Base-by-base conservation (phyloP, 2,797 vertebrate species). In the Crenichthys baileyi region DNA sequence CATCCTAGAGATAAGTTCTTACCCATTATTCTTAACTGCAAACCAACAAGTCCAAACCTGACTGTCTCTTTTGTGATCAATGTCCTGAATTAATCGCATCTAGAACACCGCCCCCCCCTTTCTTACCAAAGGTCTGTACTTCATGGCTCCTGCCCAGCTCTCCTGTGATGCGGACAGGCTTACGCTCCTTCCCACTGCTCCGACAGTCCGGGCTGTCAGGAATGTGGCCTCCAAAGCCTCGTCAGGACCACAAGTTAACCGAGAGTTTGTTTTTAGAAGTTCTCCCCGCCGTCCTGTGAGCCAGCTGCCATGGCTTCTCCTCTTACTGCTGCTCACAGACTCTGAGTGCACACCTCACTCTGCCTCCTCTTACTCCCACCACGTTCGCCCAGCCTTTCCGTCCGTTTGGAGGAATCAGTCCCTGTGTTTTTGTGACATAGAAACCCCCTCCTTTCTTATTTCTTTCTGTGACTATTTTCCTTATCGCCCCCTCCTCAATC, bases 61-160 rank as follows among this genome's bases (percentile, higher is more conserved):
- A 51, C 55, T 39, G 1, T 24, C 50, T 50, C 56, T n/a, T 20
- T 9, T 24, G 24, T 12, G 18, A 22, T 46, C 20, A 44, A 26
- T 22, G n/a, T 24, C 41, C 26, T 48, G 1, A 48, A 20, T 31
- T 29, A 39, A 26, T 11, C 48, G 8, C 1, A 6, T 31, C 61
- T 78, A 20, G 4, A 46, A 3, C 11, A 68, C 71, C 39, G 8
- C 61, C 56, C 46, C 36, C 41, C 36, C 13, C 51, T n/a, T 9
- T 88, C 95, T 95, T 92, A 96, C 96, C 95, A 92, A 58, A 77
- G 91, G 88, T 92, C 93, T 91, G 88, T 96, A 95, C 91, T 95
- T 96, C 94, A 95, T 95, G 88, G 82, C 73, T 86, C 68, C 82
- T 76, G 60, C 72, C n/a, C 81, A 79, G 75, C 79, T 87, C 74